phyloP scores from a whole-genome alignment of 2,888 invertebrate species.

The Caenorhabditis doughertyi region DNA sequence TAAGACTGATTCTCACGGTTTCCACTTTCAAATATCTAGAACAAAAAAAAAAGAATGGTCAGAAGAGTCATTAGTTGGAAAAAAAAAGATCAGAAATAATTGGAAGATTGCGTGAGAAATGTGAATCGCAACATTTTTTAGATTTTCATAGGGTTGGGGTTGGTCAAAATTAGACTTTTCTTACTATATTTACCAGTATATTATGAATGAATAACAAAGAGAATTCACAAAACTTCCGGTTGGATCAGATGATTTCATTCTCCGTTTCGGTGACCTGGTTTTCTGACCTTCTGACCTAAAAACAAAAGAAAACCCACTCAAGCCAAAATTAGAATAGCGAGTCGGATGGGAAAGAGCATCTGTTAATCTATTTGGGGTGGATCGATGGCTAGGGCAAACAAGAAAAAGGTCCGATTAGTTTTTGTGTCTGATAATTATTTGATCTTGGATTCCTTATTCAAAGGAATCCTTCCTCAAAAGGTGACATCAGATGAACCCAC shows the following conservation, averaged over 20 bases:
- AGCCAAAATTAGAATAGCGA: constrained; percentile 23
- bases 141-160: no score
- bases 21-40: neutral
- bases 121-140: neutral
- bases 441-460: constrained; percentile 50
- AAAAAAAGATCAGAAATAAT: constrained; percentile 2
- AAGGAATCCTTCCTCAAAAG: no score
- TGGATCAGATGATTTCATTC: no score
- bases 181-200: no score
- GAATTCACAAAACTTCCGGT: no score
- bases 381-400: constrained; percentile 28
- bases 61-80: neutral
- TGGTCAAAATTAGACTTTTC: no score
- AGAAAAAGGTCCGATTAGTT: constrained; percentile 22
- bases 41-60: neutral
- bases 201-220: no score
- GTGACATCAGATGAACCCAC: constrained; percentile 29
- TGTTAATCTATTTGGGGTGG: constrained; percentile 22
- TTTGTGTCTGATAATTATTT: constrained; percentile 45
- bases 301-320: neutral
- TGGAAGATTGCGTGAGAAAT: neutral
- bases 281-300: neutral
- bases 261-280: no score
- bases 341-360: constrained; percentile 10
- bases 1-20: constrained; percentile 36